phyloP scores from a whole-genome alignment of 2,797 vertebrate genomes.

The Ataeniobius toweri region DNA sequence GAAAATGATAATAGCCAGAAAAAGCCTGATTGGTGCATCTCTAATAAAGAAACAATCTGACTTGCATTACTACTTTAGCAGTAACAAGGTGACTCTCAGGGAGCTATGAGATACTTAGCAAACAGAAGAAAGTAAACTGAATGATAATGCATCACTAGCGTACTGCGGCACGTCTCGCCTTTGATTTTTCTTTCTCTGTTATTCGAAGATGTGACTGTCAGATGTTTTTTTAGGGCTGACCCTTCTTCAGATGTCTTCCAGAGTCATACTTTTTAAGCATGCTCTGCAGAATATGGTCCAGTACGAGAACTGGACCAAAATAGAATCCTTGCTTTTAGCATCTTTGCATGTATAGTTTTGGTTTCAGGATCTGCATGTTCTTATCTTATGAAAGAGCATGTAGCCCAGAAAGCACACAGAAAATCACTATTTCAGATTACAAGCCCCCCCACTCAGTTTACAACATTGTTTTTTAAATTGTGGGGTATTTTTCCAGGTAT shows the following conservation, averaged over 20 bases:
- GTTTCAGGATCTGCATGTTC: conserved; percentile 5
- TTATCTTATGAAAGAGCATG: neutral
- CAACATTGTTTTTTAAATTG: neutral
- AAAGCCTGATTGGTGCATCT: neutral
- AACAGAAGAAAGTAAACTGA: neutral
- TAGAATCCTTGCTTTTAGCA: neutral
- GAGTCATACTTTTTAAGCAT: neutral
- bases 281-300: neutral
- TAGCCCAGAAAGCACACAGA: too few species aligned
- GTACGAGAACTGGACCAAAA: neutral
- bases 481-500: neutral
- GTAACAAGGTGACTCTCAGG: neutral
- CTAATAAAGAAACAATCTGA: neutral
- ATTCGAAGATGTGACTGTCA: neutral
- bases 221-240: neutral
- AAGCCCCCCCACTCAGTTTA: too few species aligned
- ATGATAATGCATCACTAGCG: neutral
- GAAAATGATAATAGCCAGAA: neutral
- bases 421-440: too few species aligned
- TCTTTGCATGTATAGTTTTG: conserved; percentile 13
- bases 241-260: neutral
- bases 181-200: neutral
- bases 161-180: too few species aligned
- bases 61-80: neutral
- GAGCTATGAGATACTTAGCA: neutral